Evolutionary conservation across 1,140 invertebrate genomes (phyloP).

Genomic region (Orius insidiosus): DNA sequence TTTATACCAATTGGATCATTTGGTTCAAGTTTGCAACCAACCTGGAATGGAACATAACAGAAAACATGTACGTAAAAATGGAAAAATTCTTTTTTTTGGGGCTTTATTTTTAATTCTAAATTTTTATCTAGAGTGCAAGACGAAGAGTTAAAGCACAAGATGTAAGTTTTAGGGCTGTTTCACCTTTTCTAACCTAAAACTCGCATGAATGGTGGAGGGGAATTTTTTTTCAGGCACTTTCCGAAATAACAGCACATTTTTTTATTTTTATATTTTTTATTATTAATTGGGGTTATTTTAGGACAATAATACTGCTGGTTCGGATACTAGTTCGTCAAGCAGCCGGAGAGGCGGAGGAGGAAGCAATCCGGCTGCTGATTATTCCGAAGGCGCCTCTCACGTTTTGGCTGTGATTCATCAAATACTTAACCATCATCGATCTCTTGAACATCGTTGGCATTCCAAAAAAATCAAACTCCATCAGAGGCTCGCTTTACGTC

Average conservation of each 20-base stretch:
- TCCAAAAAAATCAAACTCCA: constrained; percentile 84
- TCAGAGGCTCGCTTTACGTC: constrained; percentile 74
- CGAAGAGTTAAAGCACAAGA: constrained; percentile 9
- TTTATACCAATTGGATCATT: constrained; percentile 84
- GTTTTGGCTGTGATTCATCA: constrained; percentile 80
- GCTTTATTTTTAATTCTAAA: constrained; percentile 12
- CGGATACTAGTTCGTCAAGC: constrained; percentile 15
- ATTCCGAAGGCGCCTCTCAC: constrained; percentile 81
- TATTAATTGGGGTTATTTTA: neutral
- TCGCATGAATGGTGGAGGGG: neutral
- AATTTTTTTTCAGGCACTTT: neutral
- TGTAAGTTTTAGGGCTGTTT: constrained; percentile 3
- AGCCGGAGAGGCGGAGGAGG: constrained; percentile 14
- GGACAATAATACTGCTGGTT: constrained; percentile 7
- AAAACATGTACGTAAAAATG: constrained; percentile 55
- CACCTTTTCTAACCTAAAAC: neutral
- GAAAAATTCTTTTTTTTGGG: constrained; percentile 10
- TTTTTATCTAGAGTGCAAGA: constrained; percentile 18
- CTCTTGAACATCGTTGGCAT: constrained; percentile 86
- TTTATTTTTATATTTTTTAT: neutral
- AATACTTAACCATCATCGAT: constrained; percentile 83
- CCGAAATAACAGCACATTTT: neutral
- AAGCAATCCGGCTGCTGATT: constrained; percentile 79
- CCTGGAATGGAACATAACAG: constrained; percentile 47
- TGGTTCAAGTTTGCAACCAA: constrained; percentile 90